Evolutionary conservation across 2,888 invertebrate genomes (phyloP), one percentile per base, ranked within the genome.

Genomic region (Unio pictorum): DNA sequence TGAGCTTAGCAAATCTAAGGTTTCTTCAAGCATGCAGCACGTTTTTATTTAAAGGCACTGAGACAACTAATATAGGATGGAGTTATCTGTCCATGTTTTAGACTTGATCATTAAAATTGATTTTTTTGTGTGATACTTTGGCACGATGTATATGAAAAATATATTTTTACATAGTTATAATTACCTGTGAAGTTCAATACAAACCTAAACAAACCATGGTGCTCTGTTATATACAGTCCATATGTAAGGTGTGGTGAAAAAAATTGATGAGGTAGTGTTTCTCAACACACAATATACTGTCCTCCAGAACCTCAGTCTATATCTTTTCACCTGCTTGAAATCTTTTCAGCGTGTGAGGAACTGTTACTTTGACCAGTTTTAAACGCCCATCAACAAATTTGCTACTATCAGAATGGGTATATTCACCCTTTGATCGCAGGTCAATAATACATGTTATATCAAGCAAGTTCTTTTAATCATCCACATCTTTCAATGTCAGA

Each of bases 361-460:
- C 71, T 61, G 74, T 78, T 8, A 86, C 81, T 65, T 80, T 72
- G 64, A 73, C 82, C 5, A 84, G 61, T 20, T 77, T 70, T 68
- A 82, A 87, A 30, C 73, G 67, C 8, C 68, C 61, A 64, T 87
- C 85, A 18, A 86, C 66, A n/a, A 80, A 67, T 64, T 83, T 82
- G 7, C 66, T 64, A 0, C 85, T 85, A 8, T 73, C 67, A 0
- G 82, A 76, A 8, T 73, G 69, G 45, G 72, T 57, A 67, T 87
- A 87, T 66, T 87, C 87, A 3, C 62, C 67, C 23, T 62, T 26
- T 0, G 86, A 85, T 54, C 87, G 75, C 61, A 84, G 81, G 73
- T 87, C 87, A 54, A 87, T 79, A 55, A 87, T 85, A 57, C 74
- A 68, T 57, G 78, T 79, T 34, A 87, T 83, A 8, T 80, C 81